Percentiles rank a stretch among this genome's conserved stretches.
Evolutionary conservation across 2,113 vertebrate genomes (phyloP).

Genomic region (Takifugu flavidus): DNA sequence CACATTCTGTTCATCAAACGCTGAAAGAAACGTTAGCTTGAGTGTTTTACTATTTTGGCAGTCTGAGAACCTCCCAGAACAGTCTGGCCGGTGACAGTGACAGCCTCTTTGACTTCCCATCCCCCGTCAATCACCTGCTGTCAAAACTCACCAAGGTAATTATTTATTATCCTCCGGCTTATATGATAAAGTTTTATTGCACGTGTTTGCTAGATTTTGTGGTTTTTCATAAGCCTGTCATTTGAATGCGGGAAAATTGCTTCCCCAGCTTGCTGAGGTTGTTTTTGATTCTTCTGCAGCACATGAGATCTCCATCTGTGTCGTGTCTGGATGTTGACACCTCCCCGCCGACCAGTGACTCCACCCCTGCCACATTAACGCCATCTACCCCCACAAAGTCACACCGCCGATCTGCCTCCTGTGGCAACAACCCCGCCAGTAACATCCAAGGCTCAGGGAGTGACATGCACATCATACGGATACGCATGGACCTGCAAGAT

Average conservation of each 20-base stretch:
- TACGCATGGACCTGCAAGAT: slow-evolving; percentile 84
- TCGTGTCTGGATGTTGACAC: slow-evolving; percentile 82
- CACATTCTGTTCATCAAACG: not conserved
- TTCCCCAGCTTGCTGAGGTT: not conserved
- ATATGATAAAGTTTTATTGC: not conserved
- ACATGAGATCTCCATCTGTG: slow-evolving; percentile 85
- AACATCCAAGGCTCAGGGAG: slow-evolving; percentile 59
- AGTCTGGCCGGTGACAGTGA: slow-evolving; percentile 66
- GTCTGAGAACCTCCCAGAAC: slow-evolving; percentile 62
- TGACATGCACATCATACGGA: slow-evolving; percentile 83
- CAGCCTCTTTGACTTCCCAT: slow-evolving; percentile 65
- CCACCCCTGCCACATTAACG: slow-evolving; percentile 59
- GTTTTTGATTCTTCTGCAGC: slow-evolving; percentile 59
- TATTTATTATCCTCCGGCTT: not conserved
- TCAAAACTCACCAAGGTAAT: slow-evolving; percentile 81
- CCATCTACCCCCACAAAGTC: slow-evolving; percentile 75
- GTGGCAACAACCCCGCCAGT: slow-evolving; percentile 73
- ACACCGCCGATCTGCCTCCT: slow-evolving; percentile 90
- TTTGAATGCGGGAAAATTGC: not conserved
- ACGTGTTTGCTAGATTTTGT: not conserved
- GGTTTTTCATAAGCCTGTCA: not conserved
- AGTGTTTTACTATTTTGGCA: slow-evolving; percentile 25
- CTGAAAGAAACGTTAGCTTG: not conserved
- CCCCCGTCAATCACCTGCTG: slow-evolving; percentile 76
- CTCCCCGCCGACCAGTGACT: slow-evolving; percentile 56